Conservation (phyloP, 2,888 invertebrate species). For the Dryadula phaetusa region DNA sequence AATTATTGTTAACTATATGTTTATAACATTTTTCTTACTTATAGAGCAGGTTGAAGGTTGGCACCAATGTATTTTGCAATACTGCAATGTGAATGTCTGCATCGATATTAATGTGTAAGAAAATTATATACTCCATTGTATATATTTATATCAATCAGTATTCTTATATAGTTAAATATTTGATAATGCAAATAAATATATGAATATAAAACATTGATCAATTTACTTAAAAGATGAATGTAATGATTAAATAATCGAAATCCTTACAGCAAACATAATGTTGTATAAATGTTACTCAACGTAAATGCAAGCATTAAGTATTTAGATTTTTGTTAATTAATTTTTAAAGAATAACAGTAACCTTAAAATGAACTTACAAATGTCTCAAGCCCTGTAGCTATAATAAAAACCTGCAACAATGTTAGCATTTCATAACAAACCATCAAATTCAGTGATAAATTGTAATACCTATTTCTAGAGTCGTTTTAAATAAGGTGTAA, state of each 20-base stretch:
- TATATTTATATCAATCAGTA: neutral
- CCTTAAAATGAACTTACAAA: conserved; percentile 17
- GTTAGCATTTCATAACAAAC: conserved; percentile 11
- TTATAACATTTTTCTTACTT: neutral
- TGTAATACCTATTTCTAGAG: neutral
- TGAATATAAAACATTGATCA: neutral
- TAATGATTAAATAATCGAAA: too few species aligned
- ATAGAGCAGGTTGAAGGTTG: neutral
- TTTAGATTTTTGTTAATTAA: too few species aligned
- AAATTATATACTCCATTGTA: neutral
- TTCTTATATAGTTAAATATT: neutral
- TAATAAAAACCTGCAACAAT: conserved; percentile 21
- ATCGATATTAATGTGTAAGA: neutral
- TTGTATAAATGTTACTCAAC: too few species aligned
- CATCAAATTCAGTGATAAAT: neutral
- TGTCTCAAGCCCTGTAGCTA: conserved; percentile 14
- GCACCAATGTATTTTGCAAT: neutral
- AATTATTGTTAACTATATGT: neutral
- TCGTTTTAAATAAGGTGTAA: neutral
- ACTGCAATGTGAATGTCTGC: neutral
- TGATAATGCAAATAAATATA: neutral
- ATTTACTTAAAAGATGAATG: too few species aligned
- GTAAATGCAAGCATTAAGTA: too few species aligned
- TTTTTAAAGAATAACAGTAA: neutral
- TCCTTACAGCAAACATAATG: too few species aligned